Evolutionary conservation across 2,888 invertebrate species (phyloP).

Genomic region (Idaea biselata): DNA sequence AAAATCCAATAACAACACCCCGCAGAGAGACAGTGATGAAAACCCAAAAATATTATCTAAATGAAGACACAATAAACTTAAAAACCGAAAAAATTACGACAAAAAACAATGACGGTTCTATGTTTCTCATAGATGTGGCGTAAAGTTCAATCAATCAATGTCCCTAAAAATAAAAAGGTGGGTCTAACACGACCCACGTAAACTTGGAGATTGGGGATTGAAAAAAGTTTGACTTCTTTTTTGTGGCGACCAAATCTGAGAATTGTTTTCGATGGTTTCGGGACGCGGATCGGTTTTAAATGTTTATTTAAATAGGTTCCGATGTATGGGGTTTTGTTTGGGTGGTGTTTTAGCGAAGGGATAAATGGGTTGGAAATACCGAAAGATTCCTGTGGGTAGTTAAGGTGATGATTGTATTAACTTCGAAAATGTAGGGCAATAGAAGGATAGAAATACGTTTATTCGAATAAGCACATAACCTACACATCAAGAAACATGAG

Average conservation of each 20-base stretch:
- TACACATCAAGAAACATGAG: too few relatives aligned
- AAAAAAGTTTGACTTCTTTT: slow-evolving; percentile 67
- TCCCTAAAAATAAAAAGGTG: slow-evolving; percentile 74
- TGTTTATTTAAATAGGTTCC: slow-evolving; percentile 21
- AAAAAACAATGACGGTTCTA: slow-evolving; percentile 70
- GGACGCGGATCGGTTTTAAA: slow-evolving; percentile 35
- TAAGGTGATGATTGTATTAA: not conserved
- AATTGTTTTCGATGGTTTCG: slow-evolving; percentile 62
- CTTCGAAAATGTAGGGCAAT: too few relatives aligned
- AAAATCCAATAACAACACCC: slow-evolving; percentile 30
- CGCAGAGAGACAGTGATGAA: slow-evolving; percentile 31
- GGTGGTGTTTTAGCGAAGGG: slow-evolving; percentile 9
- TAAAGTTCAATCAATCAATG: slow-evolving; percentile 79
- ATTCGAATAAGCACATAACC: too few relatives aligned
- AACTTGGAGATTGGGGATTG: slow-evolving; percentile 53
- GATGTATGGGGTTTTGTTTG: slow-evolving; percentile 13
- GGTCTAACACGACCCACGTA: slow-evolving; percentile 73
- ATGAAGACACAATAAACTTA: slow-evolving; percentile 74
- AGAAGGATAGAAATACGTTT: too few relatives aligned
- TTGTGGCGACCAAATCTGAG: slow-evolving; percentile 48
- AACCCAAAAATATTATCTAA: slow-evolving; percentile 51
- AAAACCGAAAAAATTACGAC: slow-evolving; percentile 48
- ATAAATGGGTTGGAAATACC: not conserved
- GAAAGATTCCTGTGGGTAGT: not conserved
- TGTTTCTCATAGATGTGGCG: slow-evolving; percentile 70